Conservation (phyloP, 2,797 vertebrate genomes). For the Cichlasoma orientale region DNA sequence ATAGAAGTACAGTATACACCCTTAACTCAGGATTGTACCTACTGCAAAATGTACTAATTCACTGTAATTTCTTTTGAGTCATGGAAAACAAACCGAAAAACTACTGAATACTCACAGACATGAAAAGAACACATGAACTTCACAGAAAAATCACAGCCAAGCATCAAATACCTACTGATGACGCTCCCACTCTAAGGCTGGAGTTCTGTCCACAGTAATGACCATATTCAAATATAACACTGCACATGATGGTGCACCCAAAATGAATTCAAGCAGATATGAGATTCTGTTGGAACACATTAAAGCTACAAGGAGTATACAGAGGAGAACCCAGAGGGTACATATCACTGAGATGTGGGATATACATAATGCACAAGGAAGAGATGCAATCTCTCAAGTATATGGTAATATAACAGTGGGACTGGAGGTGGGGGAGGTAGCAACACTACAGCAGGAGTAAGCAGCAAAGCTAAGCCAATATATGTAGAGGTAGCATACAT, state of each 20-base stretch:
- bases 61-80: not conserved
- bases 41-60: not conserved
- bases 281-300: conserved; percentile 42
- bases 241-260: not conserved
- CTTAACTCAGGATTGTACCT: not conserved
- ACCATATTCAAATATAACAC: conserved; percentile 19
- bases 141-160: not conserved
- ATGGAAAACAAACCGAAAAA: not conserved
- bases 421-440: conserved; percentile 44
- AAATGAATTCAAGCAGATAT: conserved; percentile 43
- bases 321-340: conserved; percentile 55
- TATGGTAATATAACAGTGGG: conserved; percentile 61
- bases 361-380: conserved; percentile 69
- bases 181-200: not conserved
- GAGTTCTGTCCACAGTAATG: conserved; percentile 1
- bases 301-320: conserved; percentile 56
- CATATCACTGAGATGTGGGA: conserved; percentile 39
- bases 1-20: not conserved
- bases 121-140: not conserved
- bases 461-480: conserved; percentile 38
- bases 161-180: not conserved
- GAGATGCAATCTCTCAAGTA: conserved; percentile 49
- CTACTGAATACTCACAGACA: not conserved
- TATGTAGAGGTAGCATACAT: conserved; percentile 32
- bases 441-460: conserved; percentile 29